These are phyloP conservation scores for Phaethon lepturus DNA, from an alignment of 2,113 vertebrate genomes.

Conservation along the genomic window DNA sequence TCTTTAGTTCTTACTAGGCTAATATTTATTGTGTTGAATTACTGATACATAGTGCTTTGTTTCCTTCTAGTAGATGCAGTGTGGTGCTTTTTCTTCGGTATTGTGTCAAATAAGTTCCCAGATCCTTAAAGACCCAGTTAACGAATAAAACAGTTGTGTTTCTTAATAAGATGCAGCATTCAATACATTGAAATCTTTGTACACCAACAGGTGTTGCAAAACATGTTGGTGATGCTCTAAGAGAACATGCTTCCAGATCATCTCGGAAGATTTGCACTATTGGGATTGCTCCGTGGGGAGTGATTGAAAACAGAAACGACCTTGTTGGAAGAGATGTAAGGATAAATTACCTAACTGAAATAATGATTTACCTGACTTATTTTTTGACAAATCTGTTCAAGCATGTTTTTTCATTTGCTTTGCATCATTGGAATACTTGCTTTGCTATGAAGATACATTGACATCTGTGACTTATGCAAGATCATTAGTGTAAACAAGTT, in stretches of 20 bases:
- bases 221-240: conserved; percentile 96
- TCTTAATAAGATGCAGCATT: neutral
- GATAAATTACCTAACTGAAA: conserved; percentile 13
- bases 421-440: neutral
- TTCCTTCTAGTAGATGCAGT: neutral
- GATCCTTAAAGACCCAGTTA: neutral
- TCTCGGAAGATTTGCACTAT: conserved; percentile 98
- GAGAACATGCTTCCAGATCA: conserved; percentile 94
- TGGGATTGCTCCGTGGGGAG: conserved; percentile 96
- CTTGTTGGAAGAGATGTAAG: conserved; percentile 98
- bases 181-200: neutral
- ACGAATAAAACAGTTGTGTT: neutral
- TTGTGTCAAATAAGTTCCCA: neutral
- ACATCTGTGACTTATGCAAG: neutral
- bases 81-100: neutral
- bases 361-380: neutral
- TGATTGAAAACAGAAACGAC: conserved; percentile 98
- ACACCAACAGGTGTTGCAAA: conserved; percentile 90
- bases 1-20: neutral
- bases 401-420: neutral
- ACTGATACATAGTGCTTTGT: neutral
- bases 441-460: neutral
- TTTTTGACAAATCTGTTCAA: neutral
- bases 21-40: neutral
- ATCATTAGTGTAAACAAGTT: neutral